phyloP scores from a whole-genome alignment of 2,113 vertebrate species.

The Pollachius pollachius region DNA sequence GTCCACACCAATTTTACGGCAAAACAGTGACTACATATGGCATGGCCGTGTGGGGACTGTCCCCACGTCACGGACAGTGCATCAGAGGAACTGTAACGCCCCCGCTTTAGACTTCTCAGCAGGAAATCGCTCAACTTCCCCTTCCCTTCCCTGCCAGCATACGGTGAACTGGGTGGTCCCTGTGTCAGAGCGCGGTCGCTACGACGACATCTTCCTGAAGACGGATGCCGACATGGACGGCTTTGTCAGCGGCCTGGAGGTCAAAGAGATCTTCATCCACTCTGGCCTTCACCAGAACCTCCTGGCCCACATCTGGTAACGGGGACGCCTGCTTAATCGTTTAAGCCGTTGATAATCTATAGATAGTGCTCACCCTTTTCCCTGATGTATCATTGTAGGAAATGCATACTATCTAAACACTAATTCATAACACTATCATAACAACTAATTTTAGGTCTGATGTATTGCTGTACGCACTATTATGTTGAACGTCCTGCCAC shows the following conservation, averaged over 20 bases:
- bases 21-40: too few relatives aligned
- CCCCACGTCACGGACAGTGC: too few relatives aligned
- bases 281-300: constrained; percentile 90
- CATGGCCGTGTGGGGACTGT: too few relatives aligned
- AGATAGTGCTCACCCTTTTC: not conserved
- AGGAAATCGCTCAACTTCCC: not conserved
- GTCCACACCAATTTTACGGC: too few relatives aligned
- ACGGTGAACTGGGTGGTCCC: constrained; percentile 88
- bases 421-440: too few relatives aligned
- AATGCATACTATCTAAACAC: too few relatives aligned
- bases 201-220: constrained; percentile 96
- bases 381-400: too few relatives aligned
- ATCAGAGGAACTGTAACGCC: too few relatives aligned
- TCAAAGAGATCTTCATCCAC: constrained; percentile 98
- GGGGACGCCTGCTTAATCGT: not conserved
- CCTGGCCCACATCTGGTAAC: constrained; percentile 95
- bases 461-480: too few relatives aligned
- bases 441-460: too few relatives aligned
- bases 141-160: constrained; percentile 67
- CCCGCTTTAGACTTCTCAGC: not conserved
- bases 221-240: constrained; percentile 92
- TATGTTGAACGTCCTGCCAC: too few relatives aligned
- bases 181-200: constrained; percentile 82
- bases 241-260: constrained; percentile 92
- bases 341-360: not conserved